Conservation (phyloP, 2,797 vertebrate species). For the Craterocephalus amniculus region DNA sequence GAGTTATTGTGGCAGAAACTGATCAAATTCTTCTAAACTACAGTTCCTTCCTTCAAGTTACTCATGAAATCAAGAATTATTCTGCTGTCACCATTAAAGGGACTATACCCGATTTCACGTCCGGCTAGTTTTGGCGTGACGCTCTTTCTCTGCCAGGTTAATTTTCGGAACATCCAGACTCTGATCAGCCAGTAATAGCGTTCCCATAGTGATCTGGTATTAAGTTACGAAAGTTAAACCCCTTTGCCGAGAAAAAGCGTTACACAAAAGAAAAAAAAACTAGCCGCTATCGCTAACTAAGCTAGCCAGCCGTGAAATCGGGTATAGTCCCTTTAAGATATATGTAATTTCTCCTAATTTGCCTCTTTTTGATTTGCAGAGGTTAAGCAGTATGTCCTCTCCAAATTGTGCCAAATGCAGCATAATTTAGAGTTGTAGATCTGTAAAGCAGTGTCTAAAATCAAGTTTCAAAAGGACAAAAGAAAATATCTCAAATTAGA, state of each 20-base stretch:
- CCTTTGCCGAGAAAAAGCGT: too few species aligned
- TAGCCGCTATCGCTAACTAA: too few species aligned
- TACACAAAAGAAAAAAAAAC: too few species aligned
- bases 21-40: neutral
- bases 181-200: too few species aligned
- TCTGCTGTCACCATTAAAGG: too few species aligned
- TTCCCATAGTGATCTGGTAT: too few species aligned
- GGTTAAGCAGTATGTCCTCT: neutral
- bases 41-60: neutral
- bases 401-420: neutral
- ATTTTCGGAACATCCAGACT: too few species aligned
- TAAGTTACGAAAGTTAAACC: too few species aligned
- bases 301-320: too few species aligned
- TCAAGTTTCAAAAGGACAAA: neutral
- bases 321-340: neutral
- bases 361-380: neutral
- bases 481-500: neutral
- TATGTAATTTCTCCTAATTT: neutral
- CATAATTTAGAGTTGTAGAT: constrained; percentile 1
- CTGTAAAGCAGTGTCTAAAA: neutral
- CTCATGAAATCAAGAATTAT: neutral
- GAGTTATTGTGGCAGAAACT: constrained; percentile 5
- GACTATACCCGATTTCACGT: too few species aligned
- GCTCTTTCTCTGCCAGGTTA: too few species aligned
- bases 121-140: too few species aligned